phyloP scores from a whole-genome alignment of 2,113 vertebrate genomes.

The Edolisoma coerulescens region DNA sequence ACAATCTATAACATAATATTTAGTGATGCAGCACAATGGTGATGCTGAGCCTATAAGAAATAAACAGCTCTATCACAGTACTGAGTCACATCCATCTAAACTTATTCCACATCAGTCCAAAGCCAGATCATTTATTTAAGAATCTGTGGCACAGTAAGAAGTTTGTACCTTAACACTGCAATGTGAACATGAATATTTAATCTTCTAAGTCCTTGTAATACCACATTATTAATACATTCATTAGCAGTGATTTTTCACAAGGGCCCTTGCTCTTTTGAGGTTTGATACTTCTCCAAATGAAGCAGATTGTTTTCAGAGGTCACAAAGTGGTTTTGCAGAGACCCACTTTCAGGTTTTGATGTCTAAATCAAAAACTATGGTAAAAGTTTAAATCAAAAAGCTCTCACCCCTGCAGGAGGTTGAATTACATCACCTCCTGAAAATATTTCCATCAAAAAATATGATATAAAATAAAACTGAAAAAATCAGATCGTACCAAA shows the following conservation, averaged over 20 bases:
- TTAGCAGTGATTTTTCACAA: background rate
- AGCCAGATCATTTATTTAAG: background rate
- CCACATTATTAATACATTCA: background rate
- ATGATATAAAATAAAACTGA: background rate
- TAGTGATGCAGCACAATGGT: background rate
- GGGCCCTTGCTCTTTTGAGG: background rate
- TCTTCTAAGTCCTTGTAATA: background rate
- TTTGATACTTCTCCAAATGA: background rate
- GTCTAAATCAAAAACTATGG: background rate
- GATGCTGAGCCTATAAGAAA: background rate
- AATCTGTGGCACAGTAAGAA: background rate
- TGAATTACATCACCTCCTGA: background rate
- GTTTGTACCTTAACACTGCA: background rate
- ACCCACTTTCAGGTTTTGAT: background rate
- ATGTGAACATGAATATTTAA: background rate
- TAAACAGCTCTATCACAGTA: background rate
- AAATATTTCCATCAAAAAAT: background rate
- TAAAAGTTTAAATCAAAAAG: background rate
- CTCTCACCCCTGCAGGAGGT: background rate
- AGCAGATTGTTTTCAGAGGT: background rate
- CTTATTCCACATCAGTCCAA: background rate
- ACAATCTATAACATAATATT: background rate
- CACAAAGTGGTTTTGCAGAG: background rate
- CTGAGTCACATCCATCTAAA: background rate
- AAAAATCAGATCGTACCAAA: background rate